Evolutionary conservation across 2,113 vertebrate species (phyloP).

Genomic region (Hystrix cristata): DNA sequence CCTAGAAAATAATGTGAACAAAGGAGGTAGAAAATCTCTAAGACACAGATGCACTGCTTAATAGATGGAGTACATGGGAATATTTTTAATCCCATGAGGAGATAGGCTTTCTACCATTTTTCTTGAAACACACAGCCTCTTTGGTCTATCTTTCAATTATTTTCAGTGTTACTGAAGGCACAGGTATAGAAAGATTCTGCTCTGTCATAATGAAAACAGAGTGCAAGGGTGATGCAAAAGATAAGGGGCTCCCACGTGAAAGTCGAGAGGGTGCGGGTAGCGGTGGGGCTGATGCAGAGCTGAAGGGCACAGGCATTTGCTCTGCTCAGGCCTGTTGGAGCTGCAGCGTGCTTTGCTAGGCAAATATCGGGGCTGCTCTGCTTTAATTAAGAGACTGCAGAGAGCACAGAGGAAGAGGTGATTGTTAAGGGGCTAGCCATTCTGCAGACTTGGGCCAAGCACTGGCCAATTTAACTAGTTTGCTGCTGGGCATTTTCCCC

Average conservation of each 20-base stretch:
- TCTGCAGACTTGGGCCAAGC: neutral
- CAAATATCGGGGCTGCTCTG: neutral
- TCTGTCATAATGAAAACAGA: neutral
- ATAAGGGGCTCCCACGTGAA: neutral
- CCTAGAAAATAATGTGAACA: neutral
- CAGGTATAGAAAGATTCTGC: neutral
- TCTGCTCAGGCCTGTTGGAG: neutral
- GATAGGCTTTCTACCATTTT: neutral
- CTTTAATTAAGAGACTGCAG: neutral
- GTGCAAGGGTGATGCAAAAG: neutral
- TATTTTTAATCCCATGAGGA: constrained; percentile 34
- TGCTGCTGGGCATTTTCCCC: constrained; percentile 35
- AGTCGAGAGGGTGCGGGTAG: neutral
- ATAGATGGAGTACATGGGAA: neutral
- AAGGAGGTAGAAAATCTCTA: neutral
- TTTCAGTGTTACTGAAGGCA: neutral
- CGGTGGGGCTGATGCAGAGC: neutral
- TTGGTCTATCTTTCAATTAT: neutral
- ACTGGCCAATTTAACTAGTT: neutral
- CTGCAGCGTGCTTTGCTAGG: neutral
- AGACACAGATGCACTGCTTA: neutral
- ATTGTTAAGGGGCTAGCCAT: neutral
- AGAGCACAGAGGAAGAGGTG: neutral
- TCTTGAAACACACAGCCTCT: neutral
- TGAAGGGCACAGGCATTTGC: neutral